Evolutionary conservation across 1,140 invertebrate genomes (phyloP), one percentile per base, ranked within the genome.

Genomic region (Drosophila serrata): DNA sequence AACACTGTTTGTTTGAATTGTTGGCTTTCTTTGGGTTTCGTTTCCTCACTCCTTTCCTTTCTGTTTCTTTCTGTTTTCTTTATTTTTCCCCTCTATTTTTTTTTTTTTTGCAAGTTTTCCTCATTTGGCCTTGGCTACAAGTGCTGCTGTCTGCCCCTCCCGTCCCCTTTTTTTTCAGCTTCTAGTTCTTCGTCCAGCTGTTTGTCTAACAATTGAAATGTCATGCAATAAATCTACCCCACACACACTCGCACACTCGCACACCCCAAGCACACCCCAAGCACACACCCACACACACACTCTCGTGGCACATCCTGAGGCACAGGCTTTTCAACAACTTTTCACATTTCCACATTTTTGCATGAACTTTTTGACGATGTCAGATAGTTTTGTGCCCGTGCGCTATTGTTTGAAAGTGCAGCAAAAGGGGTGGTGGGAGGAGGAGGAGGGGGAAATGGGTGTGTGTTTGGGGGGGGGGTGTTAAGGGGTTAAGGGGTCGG

Each of bases 141-240:
- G 75, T 82, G 55, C 55, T 42, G 79, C 33, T 46, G 80, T n/a
- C 40, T 24, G 24, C 24, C 24, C 2, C n/a, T n/a, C n/a, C n/a
- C n/a, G n/a, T n/a, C 24, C 13, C 61, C 56, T 56, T 37, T 61
- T 61, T 33, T 46, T 42, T 60, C 69, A 37, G 63, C 57, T 75
- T 79, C 58, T 58, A 51, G 62, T 74, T 84, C 65, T 61, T 78
- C 80, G 85, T 88, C 84, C 85, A 88, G 85, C 85, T 88, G 84
- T 88, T 84, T 88, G 85, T 88, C 84, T 85, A 88, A 88, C 85
- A 88, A 88, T 88, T 88, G 84, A 88, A 88, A 90, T 90, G 85
- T 88, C 85, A 85, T 85, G 84, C 84, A 81, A 90, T 88, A 88
- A 88, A 88, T 88, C 81, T 88, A 81, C 81, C 62, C 69, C 81